Evolutionary conservation across 2,113 vertebrate genomes (phyloP), one percentile per base, ranked within the genome.

Genomic region (Azemiops feae): DNA sequence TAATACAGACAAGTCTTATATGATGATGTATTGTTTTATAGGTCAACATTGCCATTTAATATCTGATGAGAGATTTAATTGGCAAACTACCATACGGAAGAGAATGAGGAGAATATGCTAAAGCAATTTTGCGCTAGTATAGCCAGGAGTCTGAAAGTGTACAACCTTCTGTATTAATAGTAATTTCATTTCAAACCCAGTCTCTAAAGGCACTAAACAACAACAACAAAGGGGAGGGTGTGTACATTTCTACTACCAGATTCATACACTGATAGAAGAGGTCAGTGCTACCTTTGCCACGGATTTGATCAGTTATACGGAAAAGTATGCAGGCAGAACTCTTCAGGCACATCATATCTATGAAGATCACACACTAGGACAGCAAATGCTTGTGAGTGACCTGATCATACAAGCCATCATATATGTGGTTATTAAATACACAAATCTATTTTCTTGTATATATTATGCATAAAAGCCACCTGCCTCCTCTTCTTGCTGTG

Each of bases 1-100:
- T 93, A 81, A 92, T 89, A 88, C 3, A 94, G 95, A 87, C n/a
- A 88, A 86, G 39, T 91, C 57, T 96, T 94, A 74, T 89, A 39
- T 81, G 22, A 45, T 81, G 22, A 94, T 74, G 81, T 52, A 93
- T 92, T 47, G 2, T 95, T 45, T 94, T 91, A 91, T 27, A 91
- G 91, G 74, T 87, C 60, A 96, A 96, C 86, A 88, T 1, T 25
- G 22, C 64, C 89, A 87, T 92, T 95, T 69, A 93, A 45, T 55
- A 57, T 94, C 18, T 90, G 88, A 92, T 89, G 50, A 50, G 95
- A 94, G 60, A 95, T 90, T 93, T 95, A 95, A 94, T 92, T 95
- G 94, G 91, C 86, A 96, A 91, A 27, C 30, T 11, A 52, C 20
- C 55, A 64, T 95, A 92, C 95, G 93, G 43, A 23, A 81, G 53